Percentiles rank a stretch among this genome's conserved stretches.
Conservation (phyloP, 2,797 vertebrate genomes). For the Pipistrellus pipistrellus region DNA sequence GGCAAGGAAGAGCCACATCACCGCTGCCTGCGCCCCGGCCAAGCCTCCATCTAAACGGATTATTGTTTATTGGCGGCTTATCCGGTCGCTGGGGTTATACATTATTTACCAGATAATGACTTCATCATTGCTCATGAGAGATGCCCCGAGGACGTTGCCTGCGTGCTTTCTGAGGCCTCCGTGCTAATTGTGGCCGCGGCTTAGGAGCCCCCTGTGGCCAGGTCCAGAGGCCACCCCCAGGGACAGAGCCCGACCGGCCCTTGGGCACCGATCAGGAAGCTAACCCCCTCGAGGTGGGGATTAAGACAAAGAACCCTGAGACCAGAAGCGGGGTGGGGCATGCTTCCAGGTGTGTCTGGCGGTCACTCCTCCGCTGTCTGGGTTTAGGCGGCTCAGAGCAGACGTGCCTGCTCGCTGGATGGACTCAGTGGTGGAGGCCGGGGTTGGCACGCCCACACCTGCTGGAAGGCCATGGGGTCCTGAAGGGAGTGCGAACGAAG, state of each 20-base stretch:
- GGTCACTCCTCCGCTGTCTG: fast-evolving
- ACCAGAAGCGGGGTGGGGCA: not conserved
- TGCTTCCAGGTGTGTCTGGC: fast-evolving
- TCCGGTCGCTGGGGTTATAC: conserved; percentile 71
- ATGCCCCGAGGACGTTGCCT: conserved; percentile 71
- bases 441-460: not conserved
- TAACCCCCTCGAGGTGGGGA: not conserved
- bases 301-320: not conserved
- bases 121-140: conserved; percentile 76
- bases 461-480: not conserved
- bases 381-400: not conserved
- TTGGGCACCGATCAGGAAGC: not conserved
- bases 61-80: conserved; percentile 76
- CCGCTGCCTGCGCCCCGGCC: not conserved
- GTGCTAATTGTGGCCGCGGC: conserved; percentile 50
- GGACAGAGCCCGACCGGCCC: not conserved
- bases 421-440: too few species aligned
- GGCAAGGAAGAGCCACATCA: not conserved
- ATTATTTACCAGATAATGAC: conserved; percentile 81
- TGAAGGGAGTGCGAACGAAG: not conserved
- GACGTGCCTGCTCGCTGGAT: not conserved
- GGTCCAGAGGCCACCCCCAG: not conserved
- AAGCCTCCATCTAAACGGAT: conserved; percentile 63
- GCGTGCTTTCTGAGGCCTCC: conserved; percentile 56
- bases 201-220: conserved; percentile 7